Evolutionary conservation across 2,113 vertebrate genomes (phyloP).

Genomic region (Neodon shergylaensis): DNA sequence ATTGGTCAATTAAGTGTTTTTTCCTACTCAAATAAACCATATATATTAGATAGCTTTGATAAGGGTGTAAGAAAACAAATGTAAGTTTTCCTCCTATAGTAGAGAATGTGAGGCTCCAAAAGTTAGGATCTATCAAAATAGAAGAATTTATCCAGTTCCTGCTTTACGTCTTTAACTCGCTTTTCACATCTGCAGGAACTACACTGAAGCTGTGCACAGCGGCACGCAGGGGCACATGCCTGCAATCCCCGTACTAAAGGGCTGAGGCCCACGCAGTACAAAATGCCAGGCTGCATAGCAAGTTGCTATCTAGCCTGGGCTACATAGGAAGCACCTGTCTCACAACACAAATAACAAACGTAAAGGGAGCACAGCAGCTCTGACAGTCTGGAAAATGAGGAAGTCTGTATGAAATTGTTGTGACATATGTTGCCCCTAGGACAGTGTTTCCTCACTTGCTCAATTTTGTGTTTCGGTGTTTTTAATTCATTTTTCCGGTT

Average conservation of each 20-base stretch:
- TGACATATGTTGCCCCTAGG: neutral
- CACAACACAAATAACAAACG: neutral
- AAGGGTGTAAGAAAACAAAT: neutral
- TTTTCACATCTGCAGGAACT: neutral
- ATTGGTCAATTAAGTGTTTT: neutral
- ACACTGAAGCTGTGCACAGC: neutral
- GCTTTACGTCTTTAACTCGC: neutral
- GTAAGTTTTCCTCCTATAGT: neutral
- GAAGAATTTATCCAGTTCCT: neutral
- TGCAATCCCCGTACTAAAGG: neutral
- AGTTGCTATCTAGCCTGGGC: neutral
- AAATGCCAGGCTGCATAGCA: neutral
- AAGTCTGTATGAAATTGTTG: neutral
- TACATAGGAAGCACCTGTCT: neutral
- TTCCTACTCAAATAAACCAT: neutral
- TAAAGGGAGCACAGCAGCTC: neutral
- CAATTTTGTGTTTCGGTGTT: neutral
- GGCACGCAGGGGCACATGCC: too few species aligned
- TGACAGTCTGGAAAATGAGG: neutral
- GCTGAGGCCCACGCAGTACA: neutral
- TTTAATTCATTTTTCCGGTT: neutral
- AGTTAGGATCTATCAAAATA: neutral
- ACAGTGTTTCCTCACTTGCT: neutral
- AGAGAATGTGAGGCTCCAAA: neutral
- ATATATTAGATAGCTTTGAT: neutral